Percentiles rank a stretch among this genome's conserved stretches.
phyloP scores from a whole-genome alignment of 1,140 invertebrate genomes.

The Meteorus sp. region DNA sequence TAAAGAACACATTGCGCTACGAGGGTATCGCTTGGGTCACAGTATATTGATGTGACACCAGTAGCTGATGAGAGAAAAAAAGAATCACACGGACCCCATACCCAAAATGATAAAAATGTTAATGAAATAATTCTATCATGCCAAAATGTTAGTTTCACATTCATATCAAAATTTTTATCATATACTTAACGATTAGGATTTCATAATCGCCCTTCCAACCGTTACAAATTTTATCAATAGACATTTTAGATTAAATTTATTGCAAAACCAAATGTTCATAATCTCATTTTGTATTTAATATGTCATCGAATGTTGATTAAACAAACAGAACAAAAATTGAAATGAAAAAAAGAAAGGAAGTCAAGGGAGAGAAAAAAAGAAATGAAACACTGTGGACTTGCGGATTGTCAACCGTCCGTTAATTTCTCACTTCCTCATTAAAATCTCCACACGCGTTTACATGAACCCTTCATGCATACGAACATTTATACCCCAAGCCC shows the following conservation, averaged over 20 bases:
- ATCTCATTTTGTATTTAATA: too few species aligned
- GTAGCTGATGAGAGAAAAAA: conserved; percentile 11
- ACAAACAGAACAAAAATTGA: too few species aligned
- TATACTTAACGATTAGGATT: too few species aligned
- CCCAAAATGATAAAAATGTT: conserved; percentile 14
- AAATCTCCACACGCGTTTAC: conserved; percentile 50
- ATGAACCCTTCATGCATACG: conserved; percentile 33
- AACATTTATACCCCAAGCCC: too few species aligned
- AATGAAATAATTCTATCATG: too few species aligned
- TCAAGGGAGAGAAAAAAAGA: conserved; percentile 20
- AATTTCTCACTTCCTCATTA: conserved; percentile 59
- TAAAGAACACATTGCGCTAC: conserved; percentile 21
- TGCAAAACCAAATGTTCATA: too few species aligned
- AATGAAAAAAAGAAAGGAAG: conserved; percentile 37
- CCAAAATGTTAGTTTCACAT: too few species aligned
- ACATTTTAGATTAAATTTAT: too few species aligned
- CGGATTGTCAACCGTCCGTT: conserved; percentile 38
- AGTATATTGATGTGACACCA: not conserved
- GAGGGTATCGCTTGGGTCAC: conserved; percentile 38
- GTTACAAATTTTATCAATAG: too few species aligned
- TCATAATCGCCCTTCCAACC: too few species aligned
- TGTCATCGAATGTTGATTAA: too few species aligned
- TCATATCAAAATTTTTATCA: too few species aligned
- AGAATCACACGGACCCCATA: not conserved
- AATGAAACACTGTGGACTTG: conserved; percentile 30